Base-by-base conservation (phyloP, 2,797 vertebrate genomes). In the Argentina silus region DNA sequence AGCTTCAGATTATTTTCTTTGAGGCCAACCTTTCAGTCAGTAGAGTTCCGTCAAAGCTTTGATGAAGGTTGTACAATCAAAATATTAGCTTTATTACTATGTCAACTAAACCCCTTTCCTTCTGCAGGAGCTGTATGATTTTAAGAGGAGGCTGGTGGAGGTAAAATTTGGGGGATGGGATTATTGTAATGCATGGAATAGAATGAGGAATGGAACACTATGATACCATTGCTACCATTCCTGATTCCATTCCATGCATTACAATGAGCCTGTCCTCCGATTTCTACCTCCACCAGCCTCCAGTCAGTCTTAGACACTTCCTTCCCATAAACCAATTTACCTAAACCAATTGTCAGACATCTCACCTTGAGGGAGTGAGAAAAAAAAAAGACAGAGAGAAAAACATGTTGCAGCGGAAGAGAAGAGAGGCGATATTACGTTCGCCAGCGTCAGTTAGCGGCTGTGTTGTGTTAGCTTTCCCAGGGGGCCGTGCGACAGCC, bases 381-480 rank as follows among this genome's bases (percentile, higher is more conserved):
- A 7, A 63, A 27, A 63, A 42, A n/a, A 19, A 70, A 55, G 57
- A n/a, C 48, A 43, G 23, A 47, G 44, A 47, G 44, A 47, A 47
- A 47, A 15, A 64, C 78, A 81, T 3, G 0, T 27, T 2, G 10
- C 14, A 11, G 64, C 2, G n/a, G 64, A 21, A 47, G 64, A 50
- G 17, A n/a, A 47, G 42, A 6, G 3, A 62, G 6, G 56, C 43
- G 42, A 14, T 63, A 9, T 63, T 15, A 1, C n/a, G 19, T 17
- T 59, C 10, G 21, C 6, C 42, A 44, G 19, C 12, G 11, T 88
- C 78, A 82, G 83, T 88, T 87, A 87, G 83, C 19, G 19, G 76
- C 36, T 62, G 69, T 70, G 75, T 64, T 71, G 75, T 79, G n/a
- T 74, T 43, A 67, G 75, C 81, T 91, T 86, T 90, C 90, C 87